Percentiles rank a stretch among this genome's conserved stretches.
phyloP scores from a whole-genome alignment of 2,888 invertebrate genomes.

The Lingula anatina region DNA sequence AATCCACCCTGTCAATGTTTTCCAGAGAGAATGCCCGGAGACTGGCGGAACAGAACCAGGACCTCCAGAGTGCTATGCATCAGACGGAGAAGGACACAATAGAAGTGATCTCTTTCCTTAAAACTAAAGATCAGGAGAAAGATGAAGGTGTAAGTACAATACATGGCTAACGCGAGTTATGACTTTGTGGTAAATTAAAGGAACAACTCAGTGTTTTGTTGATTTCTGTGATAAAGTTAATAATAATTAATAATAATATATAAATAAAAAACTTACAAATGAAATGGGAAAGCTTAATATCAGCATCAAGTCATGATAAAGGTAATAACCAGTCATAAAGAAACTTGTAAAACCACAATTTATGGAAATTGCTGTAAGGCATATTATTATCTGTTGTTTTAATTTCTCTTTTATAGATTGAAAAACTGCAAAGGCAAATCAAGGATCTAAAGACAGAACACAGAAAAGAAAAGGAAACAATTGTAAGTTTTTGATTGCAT shows the following conservation, averaged over 20 bases:
- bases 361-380: no score
- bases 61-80: constrained; percentile 42
- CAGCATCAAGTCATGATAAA: no score
- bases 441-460: constrained; percentile 41
- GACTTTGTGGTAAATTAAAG: no score
- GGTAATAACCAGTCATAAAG: no score
- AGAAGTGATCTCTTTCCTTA: constrained; percentile 49
- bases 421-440: constrained; percentile 38
- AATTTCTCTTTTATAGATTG: constrained; percentile 27
- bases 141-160: constrained; percentile 37
- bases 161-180: no score
- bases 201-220: no score
- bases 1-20: no score
- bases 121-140: constrained; percentile 48
- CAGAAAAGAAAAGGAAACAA: constrained; percentile 40
- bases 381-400: neutral
- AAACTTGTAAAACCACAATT: no score
- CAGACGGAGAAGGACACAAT: constrained; percentile 51
- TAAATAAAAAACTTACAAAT: neutral
- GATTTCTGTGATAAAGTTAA: no score
- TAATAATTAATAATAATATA: no score
- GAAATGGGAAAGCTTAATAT: no score
- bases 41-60: constrained; percentile 47
- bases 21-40: constrained; percentile 45
- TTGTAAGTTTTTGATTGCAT: constrained; percentile 30